Percentiles rank a stretch among this genome's conserved stretches.
These are phyloP conservation scores for Boleophthalmus pectinirostris DNA, from an alignment of 2,113 vertebrate genomes.

Conservation along the genomic window DNA sequence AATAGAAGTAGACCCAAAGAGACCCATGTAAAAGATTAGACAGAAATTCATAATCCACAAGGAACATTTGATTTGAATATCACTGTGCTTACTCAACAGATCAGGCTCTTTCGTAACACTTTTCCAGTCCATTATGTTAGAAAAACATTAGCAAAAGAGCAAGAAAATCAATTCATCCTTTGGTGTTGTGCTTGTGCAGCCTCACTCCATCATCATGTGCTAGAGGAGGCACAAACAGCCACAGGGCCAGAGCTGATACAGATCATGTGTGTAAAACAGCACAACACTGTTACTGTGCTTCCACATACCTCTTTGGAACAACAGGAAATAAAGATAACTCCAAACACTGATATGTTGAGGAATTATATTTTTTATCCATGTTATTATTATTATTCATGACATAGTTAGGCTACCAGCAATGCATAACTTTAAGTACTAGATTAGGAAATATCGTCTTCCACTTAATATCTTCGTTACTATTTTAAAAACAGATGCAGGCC, in stretches of 20 bases:
- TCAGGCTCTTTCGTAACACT: neutral
- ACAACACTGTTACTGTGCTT: constrained; percentile 35
- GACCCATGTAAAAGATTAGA: neutral
- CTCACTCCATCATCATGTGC: constrained; percentile 35
- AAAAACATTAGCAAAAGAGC: constrained; percentile 16
- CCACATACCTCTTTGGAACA: constrained; percentile 27
- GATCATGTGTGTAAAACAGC: constrained; percentile 32
- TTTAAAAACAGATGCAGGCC: too few species aligned
- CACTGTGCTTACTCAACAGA: neutral
- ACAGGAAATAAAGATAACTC: constrained; percentile 14
- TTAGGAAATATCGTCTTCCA: too few species aligned
- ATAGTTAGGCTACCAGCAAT: neutral
- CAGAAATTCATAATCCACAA: neutral
- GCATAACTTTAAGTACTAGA: neutral
- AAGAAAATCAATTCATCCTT: constrained; percentile 15
- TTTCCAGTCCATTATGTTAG: constrained; percentile 3
- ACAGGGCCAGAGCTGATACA: constrained; percentile 11
- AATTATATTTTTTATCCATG: neutral
- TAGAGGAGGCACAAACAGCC: constrained; percentile 12
- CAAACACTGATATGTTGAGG: constrained; percentile 1
- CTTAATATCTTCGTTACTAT: too few species aligned
- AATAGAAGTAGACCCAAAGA: neutral
- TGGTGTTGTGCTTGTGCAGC: constrained; percentile 22
- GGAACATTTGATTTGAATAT: neutral
- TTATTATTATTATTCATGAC: too few species aligned